Conservation (phyloP, 2,797 vertebrate genomes). For the Gallirallus australis region DNA sequence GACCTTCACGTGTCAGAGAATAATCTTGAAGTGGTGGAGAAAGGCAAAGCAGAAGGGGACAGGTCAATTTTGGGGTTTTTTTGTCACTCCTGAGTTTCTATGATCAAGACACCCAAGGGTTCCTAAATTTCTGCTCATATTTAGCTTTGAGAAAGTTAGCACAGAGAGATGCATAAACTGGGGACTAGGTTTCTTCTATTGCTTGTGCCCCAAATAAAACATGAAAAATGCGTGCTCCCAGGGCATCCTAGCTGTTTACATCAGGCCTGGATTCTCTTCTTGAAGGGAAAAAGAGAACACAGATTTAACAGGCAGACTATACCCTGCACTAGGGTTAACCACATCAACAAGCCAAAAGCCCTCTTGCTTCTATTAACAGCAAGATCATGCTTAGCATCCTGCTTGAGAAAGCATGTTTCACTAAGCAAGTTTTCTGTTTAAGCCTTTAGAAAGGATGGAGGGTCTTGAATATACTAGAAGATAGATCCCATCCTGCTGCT, state of each 20-base stretch:
- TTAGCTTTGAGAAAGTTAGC: neutral
- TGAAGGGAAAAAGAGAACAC: neutral
- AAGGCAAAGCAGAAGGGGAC: neutral
- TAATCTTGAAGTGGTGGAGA: neutral
- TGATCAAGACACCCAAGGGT: neutral
- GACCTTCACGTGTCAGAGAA: neutral
- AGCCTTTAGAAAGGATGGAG: neutral
- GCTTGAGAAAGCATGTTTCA: neutral
- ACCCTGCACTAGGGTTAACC: neutral
- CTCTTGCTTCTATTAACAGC: neutral
- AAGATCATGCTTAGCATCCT: neutral
- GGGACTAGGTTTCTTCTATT: neutral
- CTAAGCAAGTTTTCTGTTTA: neutral
- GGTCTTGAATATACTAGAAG: accelerated
- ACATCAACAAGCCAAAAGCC: neutral
- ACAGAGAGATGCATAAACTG: neutral
- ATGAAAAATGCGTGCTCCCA: neutral
- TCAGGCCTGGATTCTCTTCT: neutral
- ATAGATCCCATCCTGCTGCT: neutral
- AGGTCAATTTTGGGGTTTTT: neutral
- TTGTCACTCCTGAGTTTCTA: neutral
- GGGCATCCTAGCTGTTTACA: neutral
- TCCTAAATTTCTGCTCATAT: neutral
- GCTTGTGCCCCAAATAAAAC: neutral
- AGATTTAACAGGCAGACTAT: neutral